Evolutionary conservation across 1,140 invertebrate genomes (phyloP), one percentile per base, ranked within the genome.

Genomic region (Leptinotarsa undecemlineata): DNA sequence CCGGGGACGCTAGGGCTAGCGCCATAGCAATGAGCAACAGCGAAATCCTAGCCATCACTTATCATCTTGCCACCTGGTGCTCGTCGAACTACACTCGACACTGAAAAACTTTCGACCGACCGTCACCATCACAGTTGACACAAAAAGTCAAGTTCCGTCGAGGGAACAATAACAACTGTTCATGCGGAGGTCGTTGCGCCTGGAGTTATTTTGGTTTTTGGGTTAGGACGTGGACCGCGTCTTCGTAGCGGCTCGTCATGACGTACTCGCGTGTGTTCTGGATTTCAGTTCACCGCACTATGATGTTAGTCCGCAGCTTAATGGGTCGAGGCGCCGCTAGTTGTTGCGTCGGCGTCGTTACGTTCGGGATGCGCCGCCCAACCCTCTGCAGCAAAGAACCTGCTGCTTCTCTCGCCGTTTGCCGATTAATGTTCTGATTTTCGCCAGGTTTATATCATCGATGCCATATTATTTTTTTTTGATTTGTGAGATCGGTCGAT

Each of bases 1-100:
- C 94, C 70, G 90, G 89, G 73, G 87, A 88, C 67, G 87, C 89
- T 17, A 86, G 85, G 72, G 87, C 87, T 79, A 84, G 71, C 47
- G 82, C 79, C 75, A 81, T 77, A 73, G 77, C 78, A 75, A 85
- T 74, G 77, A 83, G 67, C 63, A 83, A 73, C 71, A 84, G 57
- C 71, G 74, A 76, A 74, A 78, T 78, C 74, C 76, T 77, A 78
- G 81, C 83, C 84, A 85, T 85, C 74, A 71, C 81, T 73, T 72
- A 69, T 62, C 77, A 64, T 84, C 84, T 72, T 64, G 71, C 33
- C 17, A 63, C 42, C 19, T n/a, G 21, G 26, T 48, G 17, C 57
- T 70, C 57, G 13, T 60, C 48, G 48, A 21, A 70, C 33, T 13
- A 57, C 19, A n/a, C 68, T 17, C 48, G 20, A 21, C 47, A 51